phyloP scores from a whole-genome alignment of 2,888 invertebrate species.

The Neuroscelio doddi region DNA sequence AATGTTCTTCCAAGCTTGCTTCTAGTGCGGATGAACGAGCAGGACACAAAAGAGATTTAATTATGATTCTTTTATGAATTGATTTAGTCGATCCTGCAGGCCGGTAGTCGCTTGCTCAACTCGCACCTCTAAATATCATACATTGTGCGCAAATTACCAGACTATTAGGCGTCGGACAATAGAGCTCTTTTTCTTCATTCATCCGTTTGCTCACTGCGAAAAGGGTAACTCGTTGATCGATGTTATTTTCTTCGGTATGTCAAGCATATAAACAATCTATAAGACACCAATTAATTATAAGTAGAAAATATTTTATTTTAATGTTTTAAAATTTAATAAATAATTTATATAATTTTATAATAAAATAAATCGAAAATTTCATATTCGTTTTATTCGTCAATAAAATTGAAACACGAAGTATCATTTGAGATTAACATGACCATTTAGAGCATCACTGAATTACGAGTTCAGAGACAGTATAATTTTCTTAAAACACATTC shows the following conservation, averaged over 20 bases:
- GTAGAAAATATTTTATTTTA: too few relatives aligned
- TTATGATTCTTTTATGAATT: constrained; percentile 71
- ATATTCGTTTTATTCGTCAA: too few relatives aligned
- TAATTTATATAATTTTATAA: too few relatives aligned
- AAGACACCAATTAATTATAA: too few relatives aligned
- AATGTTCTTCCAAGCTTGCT: constrained; percentile 49
- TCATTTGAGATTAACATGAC: not conserved
- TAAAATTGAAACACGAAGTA: not conserved
- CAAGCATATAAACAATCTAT: not conserved
- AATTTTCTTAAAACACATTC: constrained; percentile 14
- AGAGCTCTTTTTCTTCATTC: constrained; percentile 54
- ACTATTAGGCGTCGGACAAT: constrained; percentile 69
- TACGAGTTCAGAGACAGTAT: not conserved
- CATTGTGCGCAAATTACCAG: constrained; percentile 69
- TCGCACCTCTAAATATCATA: constrained; percentile 63
- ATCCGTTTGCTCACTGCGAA: constrained; percentile 31
- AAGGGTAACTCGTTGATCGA: constrained; percentile 40
- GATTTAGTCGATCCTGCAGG: constrained; percentile 64
- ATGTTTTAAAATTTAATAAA: too few relatives aligned
- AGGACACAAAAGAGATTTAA: constrained; percentile 68
- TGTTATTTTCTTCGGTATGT: constrained; percentile 25
- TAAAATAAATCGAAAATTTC: too few relatives aligned
- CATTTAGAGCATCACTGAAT: constrained; percentile 2
- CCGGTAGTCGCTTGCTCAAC: constrained; percentile 56
- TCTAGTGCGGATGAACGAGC: constrained; percentile 46